Percentiles rank a stretch among this genome's conserved stretches.
Conservation (phyloP, 92 coral and sea anemone species). For the Porites cylindrica region DNA sequence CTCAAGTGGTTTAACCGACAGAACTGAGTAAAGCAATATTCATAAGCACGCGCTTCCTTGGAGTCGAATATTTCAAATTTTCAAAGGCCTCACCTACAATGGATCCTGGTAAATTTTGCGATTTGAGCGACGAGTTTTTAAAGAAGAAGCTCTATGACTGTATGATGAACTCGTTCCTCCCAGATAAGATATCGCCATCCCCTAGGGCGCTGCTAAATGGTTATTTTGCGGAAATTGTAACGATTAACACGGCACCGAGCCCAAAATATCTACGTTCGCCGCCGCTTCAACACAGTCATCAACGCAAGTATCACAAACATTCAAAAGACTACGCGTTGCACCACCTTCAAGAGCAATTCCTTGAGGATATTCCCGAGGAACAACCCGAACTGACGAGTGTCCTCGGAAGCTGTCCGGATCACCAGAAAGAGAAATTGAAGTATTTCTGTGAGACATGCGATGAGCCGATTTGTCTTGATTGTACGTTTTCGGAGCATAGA, state of each 20-base stretch:
- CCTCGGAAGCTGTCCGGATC: constrained; percentile 90
- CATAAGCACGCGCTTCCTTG: constrained; percentile 4
- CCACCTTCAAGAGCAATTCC: constrained; percentile 71
- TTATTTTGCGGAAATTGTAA: constrained; percentile 81
- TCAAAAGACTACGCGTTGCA: constrained; percentile 75
- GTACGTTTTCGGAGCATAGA: constrained; percentile 84
- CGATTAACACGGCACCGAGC: constrained; percentile 57
- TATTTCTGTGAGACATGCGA: constrained; percentile 97
- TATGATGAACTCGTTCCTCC: constrained; percentile 64
- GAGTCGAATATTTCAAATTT: constrained; percentile 1
- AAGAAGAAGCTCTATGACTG: constrained; percentile 75
- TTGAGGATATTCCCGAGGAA: constrained; percentile 93
- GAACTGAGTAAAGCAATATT: constrained; percentile 15
- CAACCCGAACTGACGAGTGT: constrained; percentile 80
- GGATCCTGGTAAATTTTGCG: constrained; percentile 73
- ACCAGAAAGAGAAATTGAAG: constrained; percentile 75
- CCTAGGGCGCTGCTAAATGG: constrained; percentile 79
- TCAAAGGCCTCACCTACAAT: constrained; percentile 24
- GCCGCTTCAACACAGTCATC: constrained; percentile 47
- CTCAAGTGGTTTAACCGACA: constrained; percentile 64
- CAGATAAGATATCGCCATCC: constrained; percentile 47
- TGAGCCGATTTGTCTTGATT: constrained; percentile 92
- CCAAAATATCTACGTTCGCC: constrained; percentile 74
- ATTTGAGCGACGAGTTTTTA: constrained; percentile 76
- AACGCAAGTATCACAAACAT: constrained; percentile 73